Conservation (phyloP, 2,113 vertebrate genomes). For the Pelvicachromis taeniatus region DNA sequence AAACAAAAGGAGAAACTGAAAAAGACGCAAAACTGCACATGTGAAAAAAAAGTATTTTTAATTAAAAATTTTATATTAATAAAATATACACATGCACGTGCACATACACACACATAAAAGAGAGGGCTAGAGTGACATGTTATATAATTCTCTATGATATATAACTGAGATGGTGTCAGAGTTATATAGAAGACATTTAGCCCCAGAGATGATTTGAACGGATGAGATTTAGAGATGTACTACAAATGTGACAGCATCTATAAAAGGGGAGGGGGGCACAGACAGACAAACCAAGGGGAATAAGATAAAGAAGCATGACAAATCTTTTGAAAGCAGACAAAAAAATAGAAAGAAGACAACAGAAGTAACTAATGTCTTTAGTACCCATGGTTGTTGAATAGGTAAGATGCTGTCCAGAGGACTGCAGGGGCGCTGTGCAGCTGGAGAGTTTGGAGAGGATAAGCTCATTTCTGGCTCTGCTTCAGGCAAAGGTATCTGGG, state of each 20-base stretch:
- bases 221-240: background rate
- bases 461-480: slow-evolving; percentile 80
- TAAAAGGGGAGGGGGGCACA: background rate
- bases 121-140: background rate
- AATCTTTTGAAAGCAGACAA: background rate
- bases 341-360: background rate
- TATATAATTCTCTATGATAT: background rate
- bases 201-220: background rate
- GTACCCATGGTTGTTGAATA: slow-evolving; percentile 82
- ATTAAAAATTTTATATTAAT: background rate
- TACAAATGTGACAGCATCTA: background rate
- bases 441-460: slow-evolving; percentile 84
- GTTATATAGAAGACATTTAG: background rate
- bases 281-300: background rate
- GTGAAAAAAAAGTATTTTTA: background rate
- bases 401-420: slow-evolving; percentile 78
- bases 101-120: background rate
- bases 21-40: background rate
- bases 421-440: slow-evolving; percentile 75
- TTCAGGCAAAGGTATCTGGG: slow-evolving; percentile 89
- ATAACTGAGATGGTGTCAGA: background rate
- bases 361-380: background rate
- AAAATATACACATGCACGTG: background rate
- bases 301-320: background rate
- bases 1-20: background rate